Percentiles rank a stretch among this genome's conserved stretches.
Conservation (phyloP, 2,113 vertebrate species). For the Tachycineta bicolor region DNA sequence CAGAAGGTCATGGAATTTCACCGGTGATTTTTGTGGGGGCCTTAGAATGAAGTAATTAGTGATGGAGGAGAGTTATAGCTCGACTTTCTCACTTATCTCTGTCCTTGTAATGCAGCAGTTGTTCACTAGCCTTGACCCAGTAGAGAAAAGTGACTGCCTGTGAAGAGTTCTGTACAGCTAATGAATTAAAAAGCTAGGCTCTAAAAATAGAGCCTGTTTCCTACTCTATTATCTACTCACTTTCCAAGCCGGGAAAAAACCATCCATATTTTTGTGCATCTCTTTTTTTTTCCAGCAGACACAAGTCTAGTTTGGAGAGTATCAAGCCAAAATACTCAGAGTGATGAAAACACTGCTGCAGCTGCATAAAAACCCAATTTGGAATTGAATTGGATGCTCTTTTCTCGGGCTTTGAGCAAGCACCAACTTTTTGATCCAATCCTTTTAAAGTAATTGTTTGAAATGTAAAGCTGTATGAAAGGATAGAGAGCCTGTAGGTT, state of each 20-base stretch:
- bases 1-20: not conserved
- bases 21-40: not conserved
- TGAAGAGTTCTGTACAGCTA: not conserved
- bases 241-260: not conserved
- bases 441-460: not conserved
- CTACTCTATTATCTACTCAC: not conserved
- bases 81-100: not conserved
- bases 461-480: not conserved
- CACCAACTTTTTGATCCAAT: not conserved
- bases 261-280: not conserved
- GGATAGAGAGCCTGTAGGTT: not conserved
- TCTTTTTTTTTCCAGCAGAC: not conserved
- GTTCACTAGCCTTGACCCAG: not conserved
- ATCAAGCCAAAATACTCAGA: not conserved
- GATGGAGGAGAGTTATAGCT: not conserved
- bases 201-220: constrained; percentile 7
- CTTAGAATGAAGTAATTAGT: not conserved
- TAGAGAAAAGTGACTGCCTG: not conserved
- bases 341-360: not conserved
- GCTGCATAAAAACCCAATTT: not conserved
- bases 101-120: not conserved
- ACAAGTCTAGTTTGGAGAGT: not conserved
- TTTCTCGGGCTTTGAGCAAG: not conserved
- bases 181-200: constrained; percentile 29
- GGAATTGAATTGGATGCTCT: not conserved